Conservation (phyloP, 2,797 vertebrate genomes). For the Lagorchestes hirsutus region DNA sequence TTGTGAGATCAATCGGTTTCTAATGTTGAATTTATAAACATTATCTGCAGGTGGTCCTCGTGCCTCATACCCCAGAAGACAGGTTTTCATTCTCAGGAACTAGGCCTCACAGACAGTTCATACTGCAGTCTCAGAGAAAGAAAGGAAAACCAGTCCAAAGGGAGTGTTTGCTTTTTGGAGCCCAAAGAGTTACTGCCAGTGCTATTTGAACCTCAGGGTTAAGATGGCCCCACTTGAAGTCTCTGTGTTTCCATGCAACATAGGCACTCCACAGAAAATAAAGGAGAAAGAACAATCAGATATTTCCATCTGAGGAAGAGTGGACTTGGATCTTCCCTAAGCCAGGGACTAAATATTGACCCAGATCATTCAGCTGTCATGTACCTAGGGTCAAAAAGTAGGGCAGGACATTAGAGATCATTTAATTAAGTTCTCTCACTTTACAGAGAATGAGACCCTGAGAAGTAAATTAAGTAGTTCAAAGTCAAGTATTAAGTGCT, state of each 20-base stretch:
- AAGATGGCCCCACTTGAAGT: constrained; percentile 76
- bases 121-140: constrained; percentile 75
- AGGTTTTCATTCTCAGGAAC: constrained; percentile 85
- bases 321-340: background rate
- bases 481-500: background rate
- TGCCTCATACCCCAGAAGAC: constrained; percentile 80
- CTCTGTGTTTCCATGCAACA: constrained; percentile 76
- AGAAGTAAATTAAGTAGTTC: background rate
- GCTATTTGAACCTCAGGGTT: constrained; percentile 85
- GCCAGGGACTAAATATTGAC: background rate
- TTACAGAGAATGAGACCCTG: background rate
- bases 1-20: constrained; percentile 84
- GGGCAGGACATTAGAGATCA: background rate
- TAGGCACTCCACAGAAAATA: background rate
- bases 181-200: constrained; percentile 83
- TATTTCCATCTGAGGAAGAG: background rate
- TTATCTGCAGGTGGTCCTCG: constrained; percentile 91
- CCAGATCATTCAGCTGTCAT: background rate
- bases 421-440: background rate
- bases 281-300: constrained; percentile 33
- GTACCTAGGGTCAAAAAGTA: background rate
- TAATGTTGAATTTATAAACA: constrained; percentile 89
- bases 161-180: constrained; percentile 73
- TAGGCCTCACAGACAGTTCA: constrained; percentile 74
- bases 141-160: constrained; percentile 80